These are phyloP conservation scores for Emmelina monodactyla DNA, from an alignment of 2,888 invertebrate genomes.

Conservation along the genomic window DNA sequence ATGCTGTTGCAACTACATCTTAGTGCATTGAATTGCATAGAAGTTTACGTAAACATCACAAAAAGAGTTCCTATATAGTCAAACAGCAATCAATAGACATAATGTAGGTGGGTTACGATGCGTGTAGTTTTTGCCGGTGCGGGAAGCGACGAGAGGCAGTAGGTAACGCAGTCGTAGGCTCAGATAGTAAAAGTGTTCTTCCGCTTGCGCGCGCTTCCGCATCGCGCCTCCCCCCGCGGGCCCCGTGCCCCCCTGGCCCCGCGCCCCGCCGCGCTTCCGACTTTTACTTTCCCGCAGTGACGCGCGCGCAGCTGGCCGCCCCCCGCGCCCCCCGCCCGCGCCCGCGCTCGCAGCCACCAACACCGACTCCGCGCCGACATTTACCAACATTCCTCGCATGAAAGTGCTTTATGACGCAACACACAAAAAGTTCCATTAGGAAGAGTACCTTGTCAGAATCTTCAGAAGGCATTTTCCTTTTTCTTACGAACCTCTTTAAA, in stretches of 20 bases:
- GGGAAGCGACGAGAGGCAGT: background rate
- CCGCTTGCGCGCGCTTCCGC: slow-evolving; percentile 35
- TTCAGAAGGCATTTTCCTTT: too few species aligned
- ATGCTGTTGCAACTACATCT: too few species aligned
- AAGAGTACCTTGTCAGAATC: too few species aligned
- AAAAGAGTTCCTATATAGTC: too few species aligned
- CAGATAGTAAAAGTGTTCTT: slow-evolving; percentile 56
- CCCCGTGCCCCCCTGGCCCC: slow-evolving; percentile 14
- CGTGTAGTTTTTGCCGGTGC: background rate
- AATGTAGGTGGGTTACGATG: background rate
- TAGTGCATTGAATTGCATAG: too few species aligned
- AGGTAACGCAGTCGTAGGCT: slow-evolving; percentile 17
- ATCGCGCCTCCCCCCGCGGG: slow-evolving; percentile 12
- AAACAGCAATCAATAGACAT: too few species aligned
- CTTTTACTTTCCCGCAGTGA: slow-evolving; percentile 49
- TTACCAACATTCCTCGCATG: slow-evolving; percentile 1
- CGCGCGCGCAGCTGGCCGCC: slow-evolving; percentile 13
- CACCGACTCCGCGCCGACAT: background rate
- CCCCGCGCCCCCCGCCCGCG: background rate
- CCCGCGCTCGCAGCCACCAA: too few species aligned
- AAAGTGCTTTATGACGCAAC: too few species aligned
- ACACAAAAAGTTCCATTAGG: too few species aligned
- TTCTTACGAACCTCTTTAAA: too few species aligned
- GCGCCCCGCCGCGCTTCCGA: slow-evolving; percentile 30
- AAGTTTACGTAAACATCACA: too few species aligned